These are phyloP conservation scores for Andrena praecox DNA, from an alignment of 2,888 invertebrate species.

Conservation along the genomic window DNA sequence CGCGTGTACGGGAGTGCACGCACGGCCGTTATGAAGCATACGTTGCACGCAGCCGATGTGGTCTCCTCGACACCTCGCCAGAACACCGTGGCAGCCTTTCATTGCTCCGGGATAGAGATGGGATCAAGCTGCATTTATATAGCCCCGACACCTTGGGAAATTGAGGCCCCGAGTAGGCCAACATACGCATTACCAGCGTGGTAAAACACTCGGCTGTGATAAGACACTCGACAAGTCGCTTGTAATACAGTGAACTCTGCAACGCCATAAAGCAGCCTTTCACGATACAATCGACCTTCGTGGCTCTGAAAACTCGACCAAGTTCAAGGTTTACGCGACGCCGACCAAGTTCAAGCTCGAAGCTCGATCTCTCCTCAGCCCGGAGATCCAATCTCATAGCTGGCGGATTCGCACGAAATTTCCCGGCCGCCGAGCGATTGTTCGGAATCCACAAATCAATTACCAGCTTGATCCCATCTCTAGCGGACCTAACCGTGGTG, in stretches of 20 bases:
- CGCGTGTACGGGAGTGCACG: conserved; percentile 8
- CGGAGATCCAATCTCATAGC: neutral
- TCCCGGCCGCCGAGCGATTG: conserved; percentile 17
- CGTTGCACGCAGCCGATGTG: conserved; percentile 17
- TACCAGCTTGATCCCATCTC: conserved; percentile 50
- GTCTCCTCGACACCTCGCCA: conserved; percentile 21
- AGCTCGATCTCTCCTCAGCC: neutral
- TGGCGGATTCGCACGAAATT: neutral
- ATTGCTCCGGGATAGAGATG: conserved; percentile 28
- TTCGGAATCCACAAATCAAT: conserved; percentile 46
- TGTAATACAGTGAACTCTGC: neutral
- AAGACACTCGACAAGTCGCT: neutral
- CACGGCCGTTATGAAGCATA: conserved; percentile 27
- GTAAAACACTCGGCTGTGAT: neutral
- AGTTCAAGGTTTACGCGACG: neutral
- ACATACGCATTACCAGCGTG: neutral
- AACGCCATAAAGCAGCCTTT: neutral
- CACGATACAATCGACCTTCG: neutral
- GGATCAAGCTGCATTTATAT: conserved; percentile 29
- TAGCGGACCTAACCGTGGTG: neutral
- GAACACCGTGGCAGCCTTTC: conserved; percentile 22
- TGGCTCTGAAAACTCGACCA: neutral
- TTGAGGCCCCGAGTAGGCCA: neutral
- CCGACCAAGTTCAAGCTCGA: conserved; percentile 1
- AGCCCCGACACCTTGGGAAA: neutral